Evolutionary conservation across 2,888 invertebrate genomes (phyloP), one percentile per base, ranked within the genome.

Genomic region (Parthenolecanium corni): DNA sequence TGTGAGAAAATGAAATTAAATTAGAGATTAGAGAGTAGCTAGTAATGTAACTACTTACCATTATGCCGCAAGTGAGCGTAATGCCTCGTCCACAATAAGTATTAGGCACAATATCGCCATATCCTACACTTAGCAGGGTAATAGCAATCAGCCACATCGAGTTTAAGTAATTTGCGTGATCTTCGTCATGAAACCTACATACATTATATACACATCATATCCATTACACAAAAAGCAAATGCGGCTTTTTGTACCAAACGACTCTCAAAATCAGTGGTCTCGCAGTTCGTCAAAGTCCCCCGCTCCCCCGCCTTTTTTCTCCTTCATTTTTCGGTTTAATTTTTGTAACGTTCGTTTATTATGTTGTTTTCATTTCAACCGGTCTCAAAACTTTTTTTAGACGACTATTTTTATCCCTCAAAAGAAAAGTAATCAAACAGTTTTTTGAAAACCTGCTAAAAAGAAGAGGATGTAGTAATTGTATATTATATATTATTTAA

Each of bases 61-160:
- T 95, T 76, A 98, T 95, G 76, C 98, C 98, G 72, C 96, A 96
- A 77, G 92, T 89, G 74, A 98, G 94, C 74, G 97, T 95, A 76
- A 99, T 96, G 76, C 93, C 94, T 77, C 98, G 82, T 74, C 98
- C 98, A 81, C 97, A 98, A 81, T 98, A 98, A 70, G 98, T 98
- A 80, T 97, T 97, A 76, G 98, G 98, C 75, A 98, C 97, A 76
- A 96, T 94, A 80, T 96, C 98, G 75, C 98, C 98, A 80, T 98
- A 99, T 76, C 98, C 98, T 74, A 99, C 95, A 79, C 96, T 96
- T 75, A 99, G 86, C 82, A 99, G 98, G 73, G 98, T 98, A 75
- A 98, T 97, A 74, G 97, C 95, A 77, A 98, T 96, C 79, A 98
- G 86, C 97, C 98, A 98, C 92, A 98, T 95, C 73, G 97, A 93